A percentile compares a stretch with the other conserved stretches of the same genome.
Evolutionary conservation across 2,113 vertebrate species (phyloP).

Genomic region (Lophius piscatorius): DNA sequence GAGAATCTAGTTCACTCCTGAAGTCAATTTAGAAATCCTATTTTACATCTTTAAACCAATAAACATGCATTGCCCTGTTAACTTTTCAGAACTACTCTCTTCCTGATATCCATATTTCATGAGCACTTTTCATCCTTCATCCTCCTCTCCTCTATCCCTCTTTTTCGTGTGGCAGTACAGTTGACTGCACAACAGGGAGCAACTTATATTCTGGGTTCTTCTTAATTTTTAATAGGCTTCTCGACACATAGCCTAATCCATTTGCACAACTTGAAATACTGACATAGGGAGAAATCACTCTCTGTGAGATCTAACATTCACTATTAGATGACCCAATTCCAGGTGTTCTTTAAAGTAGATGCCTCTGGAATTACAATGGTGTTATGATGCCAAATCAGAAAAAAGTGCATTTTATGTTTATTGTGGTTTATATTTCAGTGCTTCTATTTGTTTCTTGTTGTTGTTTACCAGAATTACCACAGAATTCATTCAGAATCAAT

Average conservation of each 20-base stretch:
- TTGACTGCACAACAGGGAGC: slow-evolving; percentile 71
- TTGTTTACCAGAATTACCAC: too few species aligned
- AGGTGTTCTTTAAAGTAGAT: slow-evolving; percentile 10
- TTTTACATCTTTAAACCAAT: slow-evolving; percentile 40
- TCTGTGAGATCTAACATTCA: slow-evolving; percentile 38
- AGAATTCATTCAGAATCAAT: too few species aligned
- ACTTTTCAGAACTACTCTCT: slow-evolving; percentile 48
- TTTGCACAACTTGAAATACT: slow-evolving; percentile 52
- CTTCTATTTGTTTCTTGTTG: too few species aligned
- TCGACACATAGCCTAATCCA: slow-evolving; percentile 60
- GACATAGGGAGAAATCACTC: slow-evolving; percentile 38
- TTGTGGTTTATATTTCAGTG: too few species aligned
- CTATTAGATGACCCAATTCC: slow-evolving; percentile 45
- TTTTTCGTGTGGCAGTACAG: slow-evolving; percentile 63
- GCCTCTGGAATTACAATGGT: not conserved
- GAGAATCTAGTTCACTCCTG: not conserved
- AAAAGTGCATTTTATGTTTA: not conserved
- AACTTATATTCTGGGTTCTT: slow-evolving; percentile 65
- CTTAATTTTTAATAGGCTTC: slow-evolving; percentile 69
- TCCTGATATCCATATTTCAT: slow-evolving; percentile 77
- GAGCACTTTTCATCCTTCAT: slow-evolving; percentile 63
- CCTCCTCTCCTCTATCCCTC: slow-evolving; percentile 46
- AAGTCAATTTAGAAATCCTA: slow-evolving; percentile 1
- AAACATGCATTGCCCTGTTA: slow-evolving; percentile 53
- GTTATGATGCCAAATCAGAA: slow-evolving; percentile 10